phyloP scores from a whole-genome alignment of 2,888 invertebrate genomes.

The Drosophila formosana region DNA sequence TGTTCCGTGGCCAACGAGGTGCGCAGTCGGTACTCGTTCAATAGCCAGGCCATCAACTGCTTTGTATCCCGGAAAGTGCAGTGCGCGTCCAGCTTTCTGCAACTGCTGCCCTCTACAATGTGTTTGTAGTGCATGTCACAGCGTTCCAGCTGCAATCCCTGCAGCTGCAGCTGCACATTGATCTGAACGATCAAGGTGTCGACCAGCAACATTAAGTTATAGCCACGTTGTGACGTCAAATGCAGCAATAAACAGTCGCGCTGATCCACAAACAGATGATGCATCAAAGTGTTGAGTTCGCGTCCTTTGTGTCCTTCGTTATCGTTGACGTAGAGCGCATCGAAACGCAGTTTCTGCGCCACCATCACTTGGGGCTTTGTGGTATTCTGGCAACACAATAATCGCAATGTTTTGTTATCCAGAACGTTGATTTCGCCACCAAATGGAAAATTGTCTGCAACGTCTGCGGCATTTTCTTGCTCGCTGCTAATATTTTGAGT shows the following conservation, averaged over 20 bases:
- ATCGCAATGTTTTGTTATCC: conserved; percentile 25
- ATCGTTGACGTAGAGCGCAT: background rate
- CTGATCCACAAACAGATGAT: background rate
- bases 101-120: background rate
- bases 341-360: background rate
- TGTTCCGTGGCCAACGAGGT: background rate
- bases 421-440: conserved; percentile 43
- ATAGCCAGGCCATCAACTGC: background rate
- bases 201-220: background rate
- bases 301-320: background rate
- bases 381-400: background rate
- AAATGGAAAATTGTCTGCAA: background rate
- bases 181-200: background rate
- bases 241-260: background rate
- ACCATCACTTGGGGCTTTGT: background rate
- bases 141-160: background rate
- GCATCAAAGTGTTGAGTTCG: background rate
- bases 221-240: background rate
- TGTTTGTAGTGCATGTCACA: background rate
- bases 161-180: background rate
- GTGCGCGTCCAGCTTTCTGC: background rate
- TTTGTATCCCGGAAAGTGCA: background rate
- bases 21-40: background rate
- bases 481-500: background rate
- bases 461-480: background rate